Percentiles rank a stretch among this genome's conserved stretches.
These are phyloP conservation scores for Phalera bucephala DNA, from an alignment of 2,888 invertebrate species.

Conservation along the genomic window DNA sequence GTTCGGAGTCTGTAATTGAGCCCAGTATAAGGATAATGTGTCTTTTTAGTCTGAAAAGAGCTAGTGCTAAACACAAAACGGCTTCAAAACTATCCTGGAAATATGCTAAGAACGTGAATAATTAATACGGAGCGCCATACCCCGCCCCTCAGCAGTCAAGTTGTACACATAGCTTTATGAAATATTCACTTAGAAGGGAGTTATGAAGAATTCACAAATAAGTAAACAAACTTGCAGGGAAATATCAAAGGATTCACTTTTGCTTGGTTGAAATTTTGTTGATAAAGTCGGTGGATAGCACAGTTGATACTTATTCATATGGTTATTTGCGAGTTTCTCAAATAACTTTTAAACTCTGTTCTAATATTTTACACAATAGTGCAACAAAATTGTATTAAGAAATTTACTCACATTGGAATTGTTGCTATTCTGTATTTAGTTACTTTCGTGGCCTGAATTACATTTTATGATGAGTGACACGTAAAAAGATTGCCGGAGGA, in stretches of 20 bases:
- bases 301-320: neutral
- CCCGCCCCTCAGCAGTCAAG: conserved; percentile 6
- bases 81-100: no score
- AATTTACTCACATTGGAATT: no score
- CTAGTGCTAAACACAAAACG: no score
- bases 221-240: conserved; percentile 15
- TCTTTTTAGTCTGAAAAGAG: no score
- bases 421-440: no score
- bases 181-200: conserved; percentile 28
- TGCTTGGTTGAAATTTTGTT: conserved; percentile 3
- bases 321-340: neutral
- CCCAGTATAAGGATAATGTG: no score
- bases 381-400: no score
- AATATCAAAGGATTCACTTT: conserved; percentile 5
- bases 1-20: no score
- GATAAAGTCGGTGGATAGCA: conserved; percentile 5
- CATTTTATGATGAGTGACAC: no score
- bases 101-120: conserved; percentile 7
- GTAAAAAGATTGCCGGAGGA: no score
- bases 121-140: conserved; percentile 19
- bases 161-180: conserved; percentile 34
- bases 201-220: conserved; percentile 36
- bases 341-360: no score
- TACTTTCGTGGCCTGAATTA: no score
- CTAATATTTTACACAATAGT: neutral